Percentiles rank a stretch among this genome's conserved stretches.
phyloP scores from a whole-genome alignment of 1,140 invertebrate genomes.

The Drosophila ohnishii region DNA sequence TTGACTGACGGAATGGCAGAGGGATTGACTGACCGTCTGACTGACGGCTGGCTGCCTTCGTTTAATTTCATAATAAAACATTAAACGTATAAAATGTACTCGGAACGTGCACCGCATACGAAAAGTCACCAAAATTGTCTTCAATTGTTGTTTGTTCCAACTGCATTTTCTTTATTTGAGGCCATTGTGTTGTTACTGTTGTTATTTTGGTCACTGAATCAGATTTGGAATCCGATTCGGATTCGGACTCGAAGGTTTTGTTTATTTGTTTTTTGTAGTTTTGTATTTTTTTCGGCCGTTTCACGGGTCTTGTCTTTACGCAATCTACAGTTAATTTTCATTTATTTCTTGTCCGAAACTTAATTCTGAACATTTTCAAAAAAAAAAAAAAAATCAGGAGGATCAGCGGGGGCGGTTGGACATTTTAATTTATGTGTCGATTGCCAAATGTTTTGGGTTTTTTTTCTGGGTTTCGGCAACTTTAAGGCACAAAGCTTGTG shows the following conservation, averaged over 20 bases:
- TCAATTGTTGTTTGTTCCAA: slow-evolving; percentile 45
- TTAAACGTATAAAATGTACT: slow-evolving; percentile 74
- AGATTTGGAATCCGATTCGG: slow-evolving; percentile 58
- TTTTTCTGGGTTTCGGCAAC: slow-evolving; percentile 21
- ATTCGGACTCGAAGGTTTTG: slow-evolving; percentile 64
- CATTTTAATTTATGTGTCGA: slow-evolving; percentile 68
- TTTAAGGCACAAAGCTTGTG: slow-evolving; percentile 26
- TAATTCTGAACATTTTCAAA: slow-evolving; percentile 56
- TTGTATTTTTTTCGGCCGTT: slow-evolving; percentile 18
- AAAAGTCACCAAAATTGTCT: slow-evolving; percentile 56
- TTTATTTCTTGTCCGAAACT: slow-evolving; percentile 53
- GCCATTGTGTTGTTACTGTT: slow-evolving; percentile 30
- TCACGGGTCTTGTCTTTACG: slow-evolving; percentile 55
- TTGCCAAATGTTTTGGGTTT: slow-evolving; percentile 57
- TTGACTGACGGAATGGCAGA: slow-evolving; percentile 42
- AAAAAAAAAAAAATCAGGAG: slow-evolving; percentile 2
- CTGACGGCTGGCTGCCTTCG: slow-evolving; percentile 44
- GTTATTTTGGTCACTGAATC: slow-evolving; percentile 51
- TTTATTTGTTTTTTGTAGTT: slow-evolving; percentile 52
- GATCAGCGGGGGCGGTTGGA: slow-evolving; percentile 13
- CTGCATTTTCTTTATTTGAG: slow-evolving; percentile 48
- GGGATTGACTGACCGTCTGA: slow-evolving; percentile 25
- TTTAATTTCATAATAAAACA: slow-evolving; percentile 77
- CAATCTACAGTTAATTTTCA: slow-evolving; percentile 70
- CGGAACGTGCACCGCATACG: slow-evolving; percentile 67